Percentiles rank a stretch among this genome's conserved stretches.
Conservation (phyloP, 2,888 invertebrate genomes). For the Conus canariensis region DNA sequence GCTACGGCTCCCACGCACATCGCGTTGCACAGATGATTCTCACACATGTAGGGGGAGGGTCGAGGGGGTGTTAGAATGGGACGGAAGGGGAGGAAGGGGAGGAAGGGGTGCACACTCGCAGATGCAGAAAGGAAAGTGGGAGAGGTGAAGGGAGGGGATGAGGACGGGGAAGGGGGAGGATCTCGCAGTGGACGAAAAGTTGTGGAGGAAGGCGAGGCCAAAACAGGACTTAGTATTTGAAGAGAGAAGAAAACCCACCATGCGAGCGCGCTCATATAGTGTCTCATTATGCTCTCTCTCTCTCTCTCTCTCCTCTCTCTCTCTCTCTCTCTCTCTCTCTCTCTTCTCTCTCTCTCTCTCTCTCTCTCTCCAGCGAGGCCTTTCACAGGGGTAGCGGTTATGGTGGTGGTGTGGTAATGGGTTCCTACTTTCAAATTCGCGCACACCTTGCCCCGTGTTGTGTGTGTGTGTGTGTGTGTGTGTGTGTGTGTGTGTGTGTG, state of each 20-base stretch:
- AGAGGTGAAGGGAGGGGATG: too few relatives aligned
- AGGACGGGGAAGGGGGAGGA: background rate
- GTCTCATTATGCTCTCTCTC: too few relatives aligned
- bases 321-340: background rate
- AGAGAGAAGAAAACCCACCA: slow-evolving; percentile 13
- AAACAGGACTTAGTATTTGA: background rate
- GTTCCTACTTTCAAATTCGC: too few relatives aligned
- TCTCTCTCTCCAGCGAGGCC: too few relatives aligned
- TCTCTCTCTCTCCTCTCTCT: background rate
- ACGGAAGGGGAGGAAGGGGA: background rate
- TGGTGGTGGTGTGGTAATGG: too few relatives aligned
- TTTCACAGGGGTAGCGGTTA: background rate
- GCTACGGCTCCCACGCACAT: background rate
- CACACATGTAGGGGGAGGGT: background rate
- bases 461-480: too few relatives aligned
- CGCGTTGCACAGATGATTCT: background rate
- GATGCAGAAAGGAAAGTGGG: background rate
- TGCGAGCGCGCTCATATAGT: background rate
- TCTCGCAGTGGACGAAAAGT: background rate
- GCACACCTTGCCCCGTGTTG: too few relatives aligned
- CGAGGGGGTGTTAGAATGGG: too few relatives aligned
- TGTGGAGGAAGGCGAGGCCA: background rate
- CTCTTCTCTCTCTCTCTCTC: too few relatives aligned
- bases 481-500: too few relatives aligned
- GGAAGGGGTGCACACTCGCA: background rate